Conservation (phyloP, 2,113 vertebrate genomes). For the Brachirus orientalis region DNA sequence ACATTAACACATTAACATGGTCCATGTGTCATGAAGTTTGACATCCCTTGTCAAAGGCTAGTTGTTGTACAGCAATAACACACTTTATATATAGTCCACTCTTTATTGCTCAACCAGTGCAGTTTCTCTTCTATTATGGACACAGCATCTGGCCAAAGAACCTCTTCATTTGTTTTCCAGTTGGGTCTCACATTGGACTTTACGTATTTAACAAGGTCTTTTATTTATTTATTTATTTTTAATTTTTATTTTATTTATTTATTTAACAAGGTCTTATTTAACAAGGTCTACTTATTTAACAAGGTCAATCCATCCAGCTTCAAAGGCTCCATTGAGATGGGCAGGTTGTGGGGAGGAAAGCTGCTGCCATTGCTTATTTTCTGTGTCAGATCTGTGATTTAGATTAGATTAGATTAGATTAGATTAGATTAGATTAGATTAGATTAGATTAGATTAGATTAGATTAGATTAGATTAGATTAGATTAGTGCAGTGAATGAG, state of each 20-base stretch:
- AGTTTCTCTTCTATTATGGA: slow-evolving; percentile 48
- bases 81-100: slow-evolving; percentile 10
- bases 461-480: no score
- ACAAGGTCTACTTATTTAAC: slow-evolving; percentile 77
- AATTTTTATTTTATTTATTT: no score
- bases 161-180: slow-evolving; percentile 72
- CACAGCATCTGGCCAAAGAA: slow-evolving; percentile 42
- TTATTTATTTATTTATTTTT: no score
- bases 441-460: no score
- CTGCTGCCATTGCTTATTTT: slow-evolving; percentile 43
- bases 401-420: no score
- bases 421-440: no score
- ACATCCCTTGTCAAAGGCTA: slow-evolving; percentile 17
- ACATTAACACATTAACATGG: slow-evolving; percentile 37
- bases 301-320: slow-evolving; percentile 71
- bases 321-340: slow-evolving; percentile 52
- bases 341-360: neutral
- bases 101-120: slow-evolving; percentile 31
- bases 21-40: slow-evolving; percentile 18
- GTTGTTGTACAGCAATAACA: slow-evolving; percentile 17
- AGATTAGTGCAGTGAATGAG: neutral
- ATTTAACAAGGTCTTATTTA: no score
- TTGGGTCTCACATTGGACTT: slow-evolving; percentile 59
- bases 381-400: slow-evolving; percentile 35
- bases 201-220: slow-evolving; percentile 30